Evolutionary conservation across 2,888 invertebrate genomes (phyloP).

Genomic region (Oligia strigilis): DNA sequence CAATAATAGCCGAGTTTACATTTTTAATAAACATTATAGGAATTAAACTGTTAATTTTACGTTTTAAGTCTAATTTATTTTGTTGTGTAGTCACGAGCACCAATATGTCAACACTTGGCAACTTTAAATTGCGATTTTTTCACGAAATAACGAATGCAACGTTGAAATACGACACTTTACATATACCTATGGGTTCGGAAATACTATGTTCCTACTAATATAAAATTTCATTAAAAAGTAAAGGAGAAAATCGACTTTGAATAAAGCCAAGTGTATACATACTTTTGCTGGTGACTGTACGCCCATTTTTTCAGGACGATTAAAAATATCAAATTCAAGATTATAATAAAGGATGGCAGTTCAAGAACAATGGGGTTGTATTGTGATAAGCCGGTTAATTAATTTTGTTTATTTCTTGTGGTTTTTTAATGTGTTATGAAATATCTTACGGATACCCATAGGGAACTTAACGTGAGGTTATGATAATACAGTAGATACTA

Average conservation of each 20-base stretch:
- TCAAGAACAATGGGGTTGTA: slow-evolving; percentile 10
- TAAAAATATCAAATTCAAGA: background rate
- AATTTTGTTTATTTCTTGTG: slow-evolving; percentile 8
- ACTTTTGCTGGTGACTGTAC: background rate
- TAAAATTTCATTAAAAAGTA: too few relatives aligned
- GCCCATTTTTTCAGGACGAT: background rate
- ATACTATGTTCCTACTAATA: too few relatives aligned
- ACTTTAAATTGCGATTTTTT: too few relatives aligned
- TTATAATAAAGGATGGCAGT: background rate
- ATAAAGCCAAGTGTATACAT: too few relatives aligned
- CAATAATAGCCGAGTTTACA: background rate
- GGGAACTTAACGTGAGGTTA: background rate
- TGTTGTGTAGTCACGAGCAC: background rate
- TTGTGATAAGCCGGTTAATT: slow-evolving; percentile 20
- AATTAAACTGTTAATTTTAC: slow-evolving; percentile 32
- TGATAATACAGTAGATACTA: background rate
- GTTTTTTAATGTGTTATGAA: slow-evolving; percentile 19
- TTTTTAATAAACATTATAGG: slow-evolving; percentile 10
- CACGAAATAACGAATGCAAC: too few relatives aligned
- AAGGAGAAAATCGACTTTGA: too few relatives aligned
- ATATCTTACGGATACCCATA: background rate
- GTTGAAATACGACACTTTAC: too few relatives aligned
- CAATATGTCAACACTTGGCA: too few relatives aligned
- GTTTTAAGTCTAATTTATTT: slow-evolving; percentile 28
- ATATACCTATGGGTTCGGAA: too few relatives aligned